Base-by-base conservation (phyloP, 2,888 invertebrate species). In the Cremastinae sp. region DNA sequence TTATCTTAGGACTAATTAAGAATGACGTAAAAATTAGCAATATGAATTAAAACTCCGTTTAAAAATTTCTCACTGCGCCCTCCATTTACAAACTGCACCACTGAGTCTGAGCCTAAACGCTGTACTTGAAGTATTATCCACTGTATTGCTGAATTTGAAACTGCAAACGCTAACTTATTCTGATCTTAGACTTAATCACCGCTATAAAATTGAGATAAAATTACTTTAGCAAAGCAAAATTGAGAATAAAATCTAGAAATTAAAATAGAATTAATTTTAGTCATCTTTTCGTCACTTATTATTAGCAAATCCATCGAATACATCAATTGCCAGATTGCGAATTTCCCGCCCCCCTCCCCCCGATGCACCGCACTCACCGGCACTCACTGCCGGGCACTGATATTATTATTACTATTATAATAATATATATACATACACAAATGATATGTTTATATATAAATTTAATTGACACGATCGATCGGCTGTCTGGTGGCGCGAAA, bases 401-500 rank as follows among this genome's bases (percentile, higher is more conserved):
- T 75, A 68, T 56, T 75, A 72, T 73, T 73, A 76, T 76, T 76
- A 68, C 69, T 75, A 64, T 62, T 51, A 64, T 71, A 55, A 37
- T 71, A 55, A 73, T 77, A 80, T 75, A 70, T 69, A 78, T 71
- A 68, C 61, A 72, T 70, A 70, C 70, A 74, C 71, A 47, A 68
- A 39, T 64, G 71, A 66, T 75, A 66, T 72, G 66, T 75, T 49
- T 66, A 72, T 68, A 75, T 70, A 69, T 64, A 69, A 65, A 78
- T 79, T 61, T 76, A 75, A 79, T 79, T 73, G 78, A 82, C 80
- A 85, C 81, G 81, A 80, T 82, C 80, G 81, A 83, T 85, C 78
- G 84, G 85, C 85, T 86, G 85, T 85, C 85, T 86, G 85, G 85
- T 85, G 85, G 85, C 83, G 83, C 79, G 70, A 58, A 47, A 64